Evolutionary conservation across 1,140 invertebrate genomes (phyloP).

Genomic region (Lethrus apterus): DNA sequence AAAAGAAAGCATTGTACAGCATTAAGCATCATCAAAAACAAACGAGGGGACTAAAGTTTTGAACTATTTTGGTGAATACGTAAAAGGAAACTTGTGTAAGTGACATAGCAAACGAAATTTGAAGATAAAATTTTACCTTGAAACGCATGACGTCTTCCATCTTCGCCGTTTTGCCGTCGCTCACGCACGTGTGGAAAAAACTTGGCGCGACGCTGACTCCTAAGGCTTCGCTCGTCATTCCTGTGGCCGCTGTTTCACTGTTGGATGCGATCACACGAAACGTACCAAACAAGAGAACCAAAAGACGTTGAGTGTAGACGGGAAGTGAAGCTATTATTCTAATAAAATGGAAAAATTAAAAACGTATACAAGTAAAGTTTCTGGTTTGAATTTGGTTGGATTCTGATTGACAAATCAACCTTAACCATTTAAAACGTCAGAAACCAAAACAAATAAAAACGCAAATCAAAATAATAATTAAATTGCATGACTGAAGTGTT

Average conservation of each 20-base stretch:
- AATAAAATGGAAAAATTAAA: slow-evolving; percentile 35
- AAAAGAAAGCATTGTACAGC: slow-evolving; percentile 42
- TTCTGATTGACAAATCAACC: no score
- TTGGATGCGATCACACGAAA: slow-evolving; percentile 94
- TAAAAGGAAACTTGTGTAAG: slow-evolving; percentile 3
- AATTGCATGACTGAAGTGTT: no score
- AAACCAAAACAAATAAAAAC: no score
- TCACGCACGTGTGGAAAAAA: slow-evolving; percentile 94
- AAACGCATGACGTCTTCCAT: slow-evolving; percentile 92
- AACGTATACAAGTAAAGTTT: no score
- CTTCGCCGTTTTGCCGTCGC: slow-evolving; percentile 85
- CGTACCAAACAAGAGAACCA: slow-evolving; percentile 94
- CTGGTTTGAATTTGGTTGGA: no score
- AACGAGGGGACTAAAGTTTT: no score
- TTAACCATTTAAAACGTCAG: no score
- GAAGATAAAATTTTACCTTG: slow-evolving; percentile 57
- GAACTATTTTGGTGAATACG: slow-evolving; percentile 2
- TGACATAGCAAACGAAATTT: slow-evolving; percentile 11
- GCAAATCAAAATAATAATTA: no score
- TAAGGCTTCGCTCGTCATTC: slow-evolving; percentile 94
- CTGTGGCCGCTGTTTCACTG: slow-evolving; percentile 78
- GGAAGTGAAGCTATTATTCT: slow-evolving; percentile 86
- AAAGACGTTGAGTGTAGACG: slow-evolving; percentile 81
- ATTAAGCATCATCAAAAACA: slow-evolving; percentile 23
- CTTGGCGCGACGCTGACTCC: slow-evolving; percentile 95